Conservation (phyloP, 2,888 invertebrate species). For the Colostygia pectinataria region DNA sequence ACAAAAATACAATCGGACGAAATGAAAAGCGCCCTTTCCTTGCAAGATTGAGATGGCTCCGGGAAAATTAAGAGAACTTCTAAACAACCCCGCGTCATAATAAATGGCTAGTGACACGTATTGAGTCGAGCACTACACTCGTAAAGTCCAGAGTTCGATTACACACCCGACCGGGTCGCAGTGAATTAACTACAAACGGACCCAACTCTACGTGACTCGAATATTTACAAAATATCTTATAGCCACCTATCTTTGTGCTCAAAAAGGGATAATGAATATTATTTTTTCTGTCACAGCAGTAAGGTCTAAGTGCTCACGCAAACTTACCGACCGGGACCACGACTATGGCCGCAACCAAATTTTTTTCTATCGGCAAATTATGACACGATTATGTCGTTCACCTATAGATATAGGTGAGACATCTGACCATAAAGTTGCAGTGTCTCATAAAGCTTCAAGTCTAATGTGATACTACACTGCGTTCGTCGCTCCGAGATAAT, state of each 20-base stretch:
- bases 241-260: conserved; percentile 36
- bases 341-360: too few relatives aligned
- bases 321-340: too few relatives aligned
- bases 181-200: conserved; percentile 64
- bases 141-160: conserved; percentile 65
- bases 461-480: too few relatives aligned
- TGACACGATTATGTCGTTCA: too few relatives aligned
- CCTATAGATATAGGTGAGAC: too few relatives aligned
- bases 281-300: conserved; percentile 34
- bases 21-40: conserved; percentile 13
- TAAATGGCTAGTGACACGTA: conserved; percentile 51
- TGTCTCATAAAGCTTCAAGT: too few relatives aligned
- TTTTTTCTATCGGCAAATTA: too few relatives aligned
- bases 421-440: too few relatives aligned
- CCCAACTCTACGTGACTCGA: conserved; percentile 57
- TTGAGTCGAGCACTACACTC: conserved; percentile 52
- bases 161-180: conserved; percentile 58
- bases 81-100: conserved; percentile 52
- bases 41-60: conserved; percentile 25
- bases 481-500: too few relatives aligned
- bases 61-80: conserved; percentile 44
- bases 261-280: conserved; percentile 45
- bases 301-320: conserved; percentile 24
- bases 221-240: conserved; percentile 54
- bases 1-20: too few relatives aligned